Evolutionary conservation across 2,888 invertebrate species (phyloP).

Genomic region (Cheilosia soror): DNA sequence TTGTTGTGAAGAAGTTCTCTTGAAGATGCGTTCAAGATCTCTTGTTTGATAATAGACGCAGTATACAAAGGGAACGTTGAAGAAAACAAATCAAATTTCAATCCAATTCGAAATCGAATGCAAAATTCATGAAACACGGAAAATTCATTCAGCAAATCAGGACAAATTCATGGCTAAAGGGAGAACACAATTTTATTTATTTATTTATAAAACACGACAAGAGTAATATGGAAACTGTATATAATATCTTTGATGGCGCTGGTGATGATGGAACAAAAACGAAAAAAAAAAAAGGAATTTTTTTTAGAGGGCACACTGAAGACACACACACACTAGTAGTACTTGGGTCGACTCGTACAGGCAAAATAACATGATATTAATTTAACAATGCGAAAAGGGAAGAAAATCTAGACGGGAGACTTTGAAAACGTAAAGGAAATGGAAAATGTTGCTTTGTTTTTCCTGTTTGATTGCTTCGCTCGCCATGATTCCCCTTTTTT

Average conservation of each 20-base stretch:
- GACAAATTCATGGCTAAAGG: conserved; percentile 23
- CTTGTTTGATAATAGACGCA: conserved; percentile 10
- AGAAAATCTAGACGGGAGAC: background rate
- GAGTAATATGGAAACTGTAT: background rate
- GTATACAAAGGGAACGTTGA: background rate
- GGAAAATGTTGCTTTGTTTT: conserved; percentile 50
- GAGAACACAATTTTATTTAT: conserved; percentile 6
- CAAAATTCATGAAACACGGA: conserved; percentile 31
- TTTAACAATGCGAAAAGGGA: conserved; percentile 41
- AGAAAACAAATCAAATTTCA: conserved; percentile 1
- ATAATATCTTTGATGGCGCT: conserved; percentile 14
- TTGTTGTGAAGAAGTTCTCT: conserved; percentile 4
- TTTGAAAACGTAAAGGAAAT: conserved; percentile 4
- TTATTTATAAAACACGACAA: conserved; percentile 20
- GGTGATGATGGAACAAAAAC: conserved; percentile 6
- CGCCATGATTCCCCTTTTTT: conserved; percentile 16
- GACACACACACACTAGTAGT: background rate
- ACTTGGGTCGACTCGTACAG: conserved; percentile 20
- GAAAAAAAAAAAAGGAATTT: conserved; percentile 5
- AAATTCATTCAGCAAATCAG: conserved; percentile 18
- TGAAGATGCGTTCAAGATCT: conserved; percentile 24
- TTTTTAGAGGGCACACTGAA: conserved; percentile 40
- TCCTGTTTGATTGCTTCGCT: conserved; percentile 23
- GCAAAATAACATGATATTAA: conserved; percentile 29
- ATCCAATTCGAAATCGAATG: conserved; percentile 33